These are phyloP conservation scores for Theocolax elegans DNA, from an alignment of 1,140 invertebrate genomes.

Conservation along the genomic window DNA sequence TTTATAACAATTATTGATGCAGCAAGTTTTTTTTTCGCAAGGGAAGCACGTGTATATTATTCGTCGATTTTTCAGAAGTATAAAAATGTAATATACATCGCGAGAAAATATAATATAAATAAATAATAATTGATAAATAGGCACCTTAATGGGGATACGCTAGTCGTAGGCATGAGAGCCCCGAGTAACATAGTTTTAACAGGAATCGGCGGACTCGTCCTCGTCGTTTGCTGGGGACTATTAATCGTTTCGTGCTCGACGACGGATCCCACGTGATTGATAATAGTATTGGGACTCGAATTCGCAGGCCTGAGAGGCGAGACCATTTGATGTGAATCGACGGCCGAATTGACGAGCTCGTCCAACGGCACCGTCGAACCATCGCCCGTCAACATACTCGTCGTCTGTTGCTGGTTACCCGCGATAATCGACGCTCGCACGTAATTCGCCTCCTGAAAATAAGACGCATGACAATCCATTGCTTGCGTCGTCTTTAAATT, in stretches of 20 bases:
- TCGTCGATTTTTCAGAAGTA: too few relatives aligned
- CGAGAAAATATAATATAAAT: too few relatives aligned
- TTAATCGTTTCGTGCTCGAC: constrained; percentile 52
- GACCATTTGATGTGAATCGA: constrained; percentile 65
- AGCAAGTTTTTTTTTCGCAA: too few relatives aligned
- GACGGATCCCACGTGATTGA: constrained; percentile 53
- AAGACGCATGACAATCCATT: too few relatives aligned
- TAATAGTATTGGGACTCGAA: constrained; percentile 56
- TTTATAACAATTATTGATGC: too few relatives aligned
- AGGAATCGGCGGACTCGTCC: constrained; percentile 61
- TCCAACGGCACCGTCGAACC: constrained; percentile 71
- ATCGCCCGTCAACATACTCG: constrained; percentile 65
- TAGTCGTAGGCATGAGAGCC: constrained; percentile 63
- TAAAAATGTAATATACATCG: too few relatives aligned
- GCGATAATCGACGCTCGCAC: constrained; percentile 66
- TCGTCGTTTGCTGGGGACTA: constrained; percentile 54
- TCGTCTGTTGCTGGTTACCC: constrained; percentile 61
- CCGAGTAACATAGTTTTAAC: constrained; percentile 67
- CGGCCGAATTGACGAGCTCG: constrained; percentile 73
- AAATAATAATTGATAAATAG: too few relatives aligned
- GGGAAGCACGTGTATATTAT: too few relatives aligned
- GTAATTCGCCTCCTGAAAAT: constrained; percentile 30
- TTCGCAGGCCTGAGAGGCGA: constrained; percentile 52
- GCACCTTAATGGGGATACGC: constrained; percentile 23
- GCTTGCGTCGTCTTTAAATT: too few relatives aligned